Percentiles rank a stretch among this genome's conserved stretches.
phyloP scores from a whole-genome alignment of 1,140 invertebrate species.

The Pogonomyrmex barbatus region DNA sequence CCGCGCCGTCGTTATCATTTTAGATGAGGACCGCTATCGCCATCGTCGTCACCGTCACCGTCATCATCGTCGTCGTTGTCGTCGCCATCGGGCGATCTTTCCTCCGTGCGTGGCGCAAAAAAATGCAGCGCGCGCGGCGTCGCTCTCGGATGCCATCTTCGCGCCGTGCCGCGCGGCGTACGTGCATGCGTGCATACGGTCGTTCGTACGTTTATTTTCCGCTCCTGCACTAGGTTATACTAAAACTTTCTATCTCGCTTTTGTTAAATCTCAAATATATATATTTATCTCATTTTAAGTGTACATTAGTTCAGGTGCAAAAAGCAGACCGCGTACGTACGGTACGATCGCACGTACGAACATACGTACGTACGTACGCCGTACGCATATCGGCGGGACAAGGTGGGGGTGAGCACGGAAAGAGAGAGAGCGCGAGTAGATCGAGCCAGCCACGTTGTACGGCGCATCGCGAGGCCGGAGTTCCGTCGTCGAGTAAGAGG shows the following conservation, averaged over 20 bases:
- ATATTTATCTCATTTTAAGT: too few species aligned
- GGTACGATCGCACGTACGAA: background rate
- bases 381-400: too few species aligned
- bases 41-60: background rate
- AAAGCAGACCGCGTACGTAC: too few species aligned
- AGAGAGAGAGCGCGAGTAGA: constrained; percentile 26
- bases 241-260: too few species aligned
- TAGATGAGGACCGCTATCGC: too few species aligned
- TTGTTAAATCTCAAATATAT: too few species aligned
- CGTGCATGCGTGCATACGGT: constrained; percentile 59
- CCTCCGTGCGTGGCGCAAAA: constrained; percentile 65
- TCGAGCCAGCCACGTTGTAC: constrained; percentile 54
- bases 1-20: background rate
- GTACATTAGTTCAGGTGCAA: too few species aligned
- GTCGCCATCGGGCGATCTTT: constrained; percentile 62
- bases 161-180: constrained; percentile 73
- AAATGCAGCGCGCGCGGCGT: constrained; percentile 79
- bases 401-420: background rate
- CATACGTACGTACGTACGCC: background rate
- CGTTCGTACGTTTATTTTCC: too few species aligned
- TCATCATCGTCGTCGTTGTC: background rate
- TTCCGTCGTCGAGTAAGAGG: background rate
- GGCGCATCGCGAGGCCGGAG: constrained; percentile 7
- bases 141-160: constrained; percentile 84
- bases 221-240: too few species aligned